phyloP scores from a whole-genome alignment of 2,888 invertebrate genomes.

The Hipparchia sbordonii region DNA sequence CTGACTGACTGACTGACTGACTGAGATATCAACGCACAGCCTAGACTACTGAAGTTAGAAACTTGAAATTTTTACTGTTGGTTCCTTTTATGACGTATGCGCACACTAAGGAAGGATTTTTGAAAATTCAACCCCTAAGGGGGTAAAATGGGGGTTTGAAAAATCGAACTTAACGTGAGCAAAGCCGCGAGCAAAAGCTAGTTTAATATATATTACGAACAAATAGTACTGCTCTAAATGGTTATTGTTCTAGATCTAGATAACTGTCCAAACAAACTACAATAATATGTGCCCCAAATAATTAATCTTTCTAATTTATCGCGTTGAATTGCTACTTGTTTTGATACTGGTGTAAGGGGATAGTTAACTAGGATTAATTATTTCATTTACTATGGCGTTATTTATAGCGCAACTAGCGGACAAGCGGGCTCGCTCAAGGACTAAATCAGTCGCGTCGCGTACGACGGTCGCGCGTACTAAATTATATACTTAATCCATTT shows the following conservation, averaged over 20 bases:
- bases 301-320: constrained; percentile 43
- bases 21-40: too few species aligned
- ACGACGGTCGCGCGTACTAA: not conserved
- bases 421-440: not conserved
- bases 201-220: not conserved
- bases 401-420: constrained; percentile 24
- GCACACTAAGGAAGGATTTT: too few species aligned
- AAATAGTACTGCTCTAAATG: not conserved
- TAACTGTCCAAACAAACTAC: constrained; percentile 20
- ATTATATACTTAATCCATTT: too few species aligned
- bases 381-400: constrained; percentile 58
- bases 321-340: constrained; percentile 38
- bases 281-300: constrained; percentile 41
- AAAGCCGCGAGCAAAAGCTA: too few species aligned
- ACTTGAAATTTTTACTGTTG: too few species aligned
- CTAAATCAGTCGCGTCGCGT: not conserved
- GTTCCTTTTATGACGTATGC: too few species aligned
- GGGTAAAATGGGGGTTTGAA: too few species aligned
- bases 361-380: constrained; percentile 68
- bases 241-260: constrained; percentile 19
- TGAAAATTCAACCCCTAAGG: too few species aligned
- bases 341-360: constrained; percentile 49
- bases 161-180: too few species aligned
- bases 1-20: too few species aligned
- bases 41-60: too few species aligned